These are phyloP conservation scores for Poecilia picta DNA, from an alignment of 2,797 vertebrate genomes.

Conservation along the genomic window DNA sequence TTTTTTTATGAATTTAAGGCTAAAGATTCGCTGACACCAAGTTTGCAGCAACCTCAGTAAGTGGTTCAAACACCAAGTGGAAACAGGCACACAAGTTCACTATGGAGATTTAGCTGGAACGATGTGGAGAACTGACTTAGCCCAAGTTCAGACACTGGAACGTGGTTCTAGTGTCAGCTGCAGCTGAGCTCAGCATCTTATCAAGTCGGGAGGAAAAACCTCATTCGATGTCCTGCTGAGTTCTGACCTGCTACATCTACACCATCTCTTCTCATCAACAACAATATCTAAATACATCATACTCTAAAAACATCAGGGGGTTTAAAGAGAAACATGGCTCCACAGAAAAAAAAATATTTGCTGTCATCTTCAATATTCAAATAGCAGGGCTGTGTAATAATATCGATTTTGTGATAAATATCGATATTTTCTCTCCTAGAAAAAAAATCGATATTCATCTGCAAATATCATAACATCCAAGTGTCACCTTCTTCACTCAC, in stretches of 20 bases:
- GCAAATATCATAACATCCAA: too few species aligned
- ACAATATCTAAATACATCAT: neutral
- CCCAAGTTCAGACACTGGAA: conserved; percentile 2
- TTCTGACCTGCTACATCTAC: conserved; percentile 41
- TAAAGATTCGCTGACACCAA: too few species aligned
- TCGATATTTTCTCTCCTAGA: too few species aligned
- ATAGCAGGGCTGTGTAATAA: too few species aligned
- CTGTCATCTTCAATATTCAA: too few species aligned
- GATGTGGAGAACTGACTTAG: conserved; percentile 31
- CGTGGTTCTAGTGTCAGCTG: conserved; percentile 38
- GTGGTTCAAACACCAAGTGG: neutral
- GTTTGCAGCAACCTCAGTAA: neutral
- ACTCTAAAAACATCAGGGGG: neutral
- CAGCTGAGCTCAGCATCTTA: conserved; percentile 66
- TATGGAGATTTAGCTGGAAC: neutral
- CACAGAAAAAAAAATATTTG: conserved; percentile 39
- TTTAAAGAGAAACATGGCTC: conserved; percentile 47
- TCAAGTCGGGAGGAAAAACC: conserved; percentile 70
- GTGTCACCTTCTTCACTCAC: too few species aligned
- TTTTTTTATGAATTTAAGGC: too few species aligned
- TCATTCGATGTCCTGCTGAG: conserved; percentile 72
- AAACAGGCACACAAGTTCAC: neutral
- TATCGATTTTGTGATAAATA: too few species aligned
- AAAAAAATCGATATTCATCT: too few species aligned
- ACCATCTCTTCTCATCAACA: conserved; percentile 46